Evolutionary conservation across 2,888 invertebrate genomes (phyloP), one percentile per base, ranked within the genome.

Genomic region (Chrysotoxum bicinctum): DNA sequence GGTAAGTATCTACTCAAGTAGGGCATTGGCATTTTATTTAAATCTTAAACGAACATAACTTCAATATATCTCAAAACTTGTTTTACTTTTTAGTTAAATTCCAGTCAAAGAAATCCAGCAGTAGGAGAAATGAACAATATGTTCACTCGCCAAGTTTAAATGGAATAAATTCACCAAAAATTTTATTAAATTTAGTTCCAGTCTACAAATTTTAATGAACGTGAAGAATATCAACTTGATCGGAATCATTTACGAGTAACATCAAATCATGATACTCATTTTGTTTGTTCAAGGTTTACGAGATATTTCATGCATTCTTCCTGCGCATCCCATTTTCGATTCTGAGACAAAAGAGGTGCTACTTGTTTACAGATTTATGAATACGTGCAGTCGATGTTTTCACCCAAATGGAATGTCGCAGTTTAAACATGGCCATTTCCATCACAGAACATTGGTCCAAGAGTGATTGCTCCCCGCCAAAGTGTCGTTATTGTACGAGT

Each of bases 391-490:
- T 76, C 50, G 60, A 74, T 75, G 75, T 78, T 83, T 74, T 62
- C 69, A 70, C 78, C 69, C 79, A 84, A 80, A 66, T 79, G 68
- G 80, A 80, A 80, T 72, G 76, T 80, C 80, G 76, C 85, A 73
- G 85, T 64, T 85, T 54, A 76, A 85, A 85, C 85, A 85, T 81
- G 80, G 56, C 76, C 76, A 80, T 85, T 85, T 80, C 72, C 85
- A 85, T 85, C 80, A 76, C 48, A 40, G 48, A 76, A 85, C 84
- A 85, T 85, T 72, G 84, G 68, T 72, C 76, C 60, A 80, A 76
- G 80, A 85, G 85, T 85, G 85, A 85, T 85, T 85, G 76, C 72
- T 81, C 73, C 72, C 60, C 72, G 75, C 76, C 80, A 80, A 76
- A 76, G 72, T 81, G 80, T 76, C 75, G 80, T 80, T 58, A 73